Base-by-base conservation (phyloP, 2,888 invertebrate genomes). In the Hydraecia micacea region DNA sequence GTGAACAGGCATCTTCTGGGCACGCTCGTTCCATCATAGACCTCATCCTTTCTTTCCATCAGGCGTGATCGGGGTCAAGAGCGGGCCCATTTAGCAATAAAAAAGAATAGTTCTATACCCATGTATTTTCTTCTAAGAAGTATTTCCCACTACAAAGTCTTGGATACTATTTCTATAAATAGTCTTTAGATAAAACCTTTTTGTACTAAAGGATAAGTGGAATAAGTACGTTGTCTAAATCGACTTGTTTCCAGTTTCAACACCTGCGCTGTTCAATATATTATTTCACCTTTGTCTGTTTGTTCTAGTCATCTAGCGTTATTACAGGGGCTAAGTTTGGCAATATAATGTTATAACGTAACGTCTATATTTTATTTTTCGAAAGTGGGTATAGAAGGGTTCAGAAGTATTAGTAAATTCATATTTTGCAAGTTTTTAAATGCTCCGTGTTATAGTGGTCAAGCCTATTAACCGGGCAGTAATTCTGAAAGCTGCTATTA, bases 221-320 rank as follows among this genome's bases (percentile, higher is more conserved):
- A 49, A 60, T 49, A 67, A 77, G 66, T 55, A 80, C 25, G 39
- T 81, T 79, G 32, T 36, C 55, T 32, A 73, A 73, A 79, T 81
- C 74, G 73, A 81, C 66, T 65, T 58, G 58, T 73, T 36, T 62
- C 49, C 55, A 81, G 81, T 65, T 28, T 11, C 32, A 58, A 65
- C 79, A 79, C 65, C 81, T 79, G 79, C 55, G 74, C 36, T 55
- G 49, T 73, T 81, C 28, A 39, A 80, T n/a, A 46, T 65, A 81
- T 70, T 80, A 63, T 81, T 73, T 66, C 65, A 39, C 15, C 58
- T 58, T 2, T 49, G 18, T 79, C 25, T 73, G 25, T 55, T 73
- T 49, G 36, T 72, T 65, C 39, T 32, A 42, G 62, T 52, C 18
- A 49, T 58, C 15, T 42, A 36, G 13, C 15, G 25, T 28, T 71